These are phyloP conservation scores for Palloptera scutellata DNA, from an alignment of 2,888 invertebrate genomes.

Conservation along the genomic window DNA sequence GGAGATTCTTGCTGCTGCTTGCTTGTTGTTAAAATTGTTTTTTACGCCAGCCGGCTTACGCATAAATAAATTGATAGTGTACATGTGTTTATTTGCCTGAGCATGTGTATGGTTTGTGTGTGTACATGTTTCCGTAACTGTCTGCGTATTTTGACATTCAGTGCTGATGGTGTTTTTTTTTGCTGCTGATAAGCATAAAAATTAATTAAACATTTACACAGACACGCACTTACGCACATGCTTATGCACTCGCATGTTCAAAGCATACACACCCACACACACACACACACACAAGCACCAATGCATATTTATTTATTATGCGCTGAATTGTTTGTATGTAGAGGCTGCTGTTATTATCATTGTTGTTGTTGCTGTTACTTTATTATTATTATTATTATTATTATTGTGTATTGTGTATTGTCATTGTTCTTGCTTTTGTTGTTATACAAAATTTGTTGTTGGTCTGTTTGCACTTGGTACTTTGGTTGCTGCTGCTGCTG, in stretches of 20 bases:
- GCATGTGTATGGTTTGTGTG: conserved; percentile 10
- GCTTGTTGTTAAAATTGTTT: too few species aligned
- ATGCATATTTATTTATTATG: background rate
- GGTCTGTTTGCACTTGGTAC: too few species aligned
- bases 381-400: conserved; percentile 4
- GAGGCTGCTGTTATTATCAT: background rate
- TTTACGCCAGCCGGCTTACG: too few species aligned
- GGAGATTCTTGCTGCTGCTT: too few species aligned
- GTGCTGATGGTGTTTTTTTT: conserved; percentile 14
- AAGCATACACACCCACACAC: conserved; percentile 6
- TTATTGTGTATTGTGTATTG: background rate
- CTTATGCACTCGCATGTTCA: conserved; percentile 2
- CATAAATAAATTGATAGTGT: too few species aligned
- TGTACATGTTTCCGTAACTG: background rate
- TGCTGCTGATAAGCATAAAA: conserved; percentile 32
- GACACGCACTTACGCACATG: conserved; percentile 1
- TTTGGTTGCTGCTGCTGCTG: conserved; percentile 12
- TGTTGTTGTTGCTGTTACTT: conserved; percentile 22
- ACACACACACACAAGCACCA: conserved; percentile 4
- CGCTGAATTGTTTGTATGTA: background rate
- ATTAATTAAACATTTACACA: conserved; percentile 33
- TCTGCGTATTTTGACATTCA: conserved; percentile 8
- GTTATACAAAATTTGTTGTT: too few species aligned
- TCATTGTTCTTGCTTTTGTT: background rate
- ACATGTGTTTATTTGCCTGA: conserved; percentile 4